Evolutionary conservation across 1,140 invertebrate genomes (phyloP).

Genomic region (Ceratina calcarata): DNA sequence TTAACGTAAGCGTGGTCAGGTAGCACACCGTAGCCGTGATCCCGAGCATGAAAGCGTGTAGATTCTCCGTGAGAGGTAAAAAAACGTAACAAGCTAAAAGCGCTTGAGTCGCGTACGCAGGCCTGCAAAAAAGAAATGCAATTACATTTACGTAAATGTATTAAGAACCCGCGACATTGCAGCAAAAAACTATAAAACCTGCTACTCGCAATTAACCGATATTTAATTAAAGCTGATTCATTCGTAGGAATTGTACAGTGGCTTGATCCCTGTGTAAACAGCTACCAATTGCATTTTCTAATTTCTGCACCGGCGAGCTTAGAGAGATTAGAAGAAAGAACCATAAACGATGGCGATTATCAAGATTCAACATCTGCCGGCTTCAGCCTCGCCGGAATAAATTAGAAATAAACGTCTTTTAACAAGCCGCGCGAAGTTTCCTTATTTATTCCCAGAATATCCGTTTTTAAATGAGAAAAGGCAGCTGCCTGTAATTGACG

Average conservation of each 20-base stretch:
- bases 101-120: slow-evolving; percentile 86
- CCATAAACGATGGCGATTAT: not conserved
- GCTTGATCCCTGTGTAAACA: not conserved
- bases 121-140: slow-evolving; percentile 72
- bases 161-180: not conserved
- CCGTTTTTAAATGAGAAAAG: not conserved
- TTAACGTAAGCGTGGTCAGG: slow-evolving; percentile 82
- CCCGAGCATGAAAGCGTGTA: slow-evolving; percentile 85
- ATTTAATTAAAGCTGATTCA: not conserved
- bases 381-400: no score
- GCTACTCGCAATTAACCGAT: not conserved
- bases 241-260: not conserved
- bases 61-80: slow-evolving; percentile 86
- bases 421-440: not conserved
- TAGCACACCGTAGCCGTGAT: slow-evolving; percentile 84
- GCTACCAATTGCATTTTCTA: not conserved
- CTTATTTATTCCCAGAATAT: not conserved
- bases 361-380: not conserved
- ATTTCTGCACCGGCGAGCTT: not conserved
- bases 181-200: slow-evolving; percentile 2
- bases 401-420: no score
- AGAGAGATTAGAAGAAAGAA: not conserved
- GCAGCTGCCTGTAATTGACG: no score
- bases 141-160: not conserved
- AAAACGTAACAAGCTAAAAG: slow-evolving; percentile 89